Evolutionary conservation across 2,797 vertebrate species (phyloP).

Genomic region (Threskiornis aethiopicus): DNA sequence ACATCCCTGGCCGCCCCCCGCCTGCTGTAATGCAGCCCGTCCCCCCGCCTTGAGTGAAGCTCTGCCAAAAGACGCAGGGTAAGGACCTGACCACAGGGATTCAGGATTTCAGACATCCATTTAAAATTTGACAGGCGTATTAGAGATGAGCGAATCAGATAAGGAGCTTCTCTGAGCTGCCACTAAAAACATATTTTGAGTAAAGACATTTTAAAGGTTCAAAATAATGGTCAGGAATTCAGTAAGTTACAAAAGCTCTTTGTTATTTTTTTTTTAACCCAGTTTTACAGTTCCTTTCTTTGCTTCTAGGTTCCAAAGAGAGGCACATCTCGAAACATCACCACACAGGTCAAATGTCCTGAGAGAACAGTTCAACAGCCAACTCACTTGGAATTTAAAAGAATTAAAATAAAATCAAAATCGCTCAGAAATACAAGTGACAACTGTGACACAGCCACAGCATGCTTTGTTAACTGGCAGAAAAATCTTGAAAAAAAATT

Average conservation of each 20-base stretch:
- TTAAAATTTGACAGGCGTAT: not conserved
- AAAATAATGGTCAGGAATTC: not conserved
- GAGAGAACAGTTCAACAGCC: not conserved
- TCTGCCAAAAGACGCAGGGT: not conserved
- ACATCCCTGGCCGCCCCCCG: not conserved
- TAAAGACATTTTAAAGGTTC: not conserved
- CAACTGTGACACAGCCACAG: not conserved
- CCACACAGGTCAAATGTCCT: not conserved
- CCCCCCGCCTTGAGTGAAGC: not conserved
- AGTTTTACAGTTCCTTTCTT: not conserved
- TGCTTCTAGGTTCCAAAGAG: not conserved
- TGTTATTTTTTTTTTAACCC: not conserved
- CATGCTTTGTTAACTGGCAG: not conserved
- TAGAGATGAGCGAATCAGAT: rapidly evolving
- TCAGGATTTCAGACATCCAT: not conserved
- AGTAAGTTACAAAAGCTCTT: not conserved
- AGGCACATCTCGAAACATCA: not conserved
- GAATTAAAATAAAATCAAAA: not conserved
- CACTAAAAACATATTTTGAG: not conserved
- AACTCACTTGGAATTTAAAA: not conserved
- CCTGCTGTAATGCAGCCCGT: not conserved
- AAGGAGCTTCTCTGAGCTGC: not conserved
- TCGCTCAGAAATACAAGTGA: not conserved
- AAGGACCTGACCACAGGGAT: not conserved
- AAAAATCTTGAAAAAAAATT: not conserved